Evolutionary conservation across 2,113 vertebrate species (phyloP).

Genomic region (Heterocephalus glaber): DNA sequence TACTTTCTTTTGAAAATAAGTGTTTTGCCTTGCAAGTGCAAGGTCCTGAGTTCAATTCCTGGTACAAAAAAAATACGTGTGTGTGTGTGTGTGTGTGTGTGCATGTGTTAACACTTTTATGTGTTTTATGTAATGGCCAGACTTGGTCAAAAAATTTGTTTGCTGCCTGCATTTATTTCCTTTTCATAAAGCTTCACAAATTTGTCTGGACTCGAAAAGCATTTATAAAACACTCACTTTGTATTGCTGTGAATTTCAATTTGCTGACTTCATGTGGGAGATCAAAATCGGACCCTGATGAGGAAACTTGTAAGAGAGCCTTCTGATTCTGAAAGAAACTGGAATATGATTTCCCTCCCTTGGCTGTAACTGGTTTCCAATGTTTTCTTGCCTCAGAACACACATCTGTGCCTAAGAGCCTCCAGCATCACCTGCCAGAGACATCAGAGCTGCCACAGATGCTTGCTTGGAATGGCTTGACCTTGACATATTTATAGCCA

Average conservation of each 20-base stretch:
- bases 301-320: constrained; percentile 46
- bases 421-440: constrained; percentile 46
- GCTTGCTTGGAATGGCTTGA: constrained; percentile 45
- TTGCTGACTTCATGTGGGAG: constrained; percentile 46
- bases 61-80: no score
- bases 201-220: constrained; percentile 69
- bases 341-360: neutral
- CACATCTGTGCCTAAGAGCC: neutral
- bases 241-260: constrained; percentile 69
- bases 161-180: constrained; percentile 41
- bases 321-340: constrained; percentile 42
- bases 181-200: constrained; percentile 60
- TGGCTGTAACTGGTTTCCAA: neutral
- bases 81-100: no score
- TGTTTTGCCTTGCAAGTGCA: no score
- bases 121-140: constrained; percentile 11
- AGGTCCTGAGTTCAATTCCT: no score
- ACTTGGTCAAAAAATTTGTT: constrained; percentile 48
- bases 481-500: constrained; percentile 60
- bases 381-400: constrained; percentile 9
- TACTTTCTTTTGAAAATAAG: neutral
- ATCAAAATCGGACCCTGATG: constrained; percentile 58
- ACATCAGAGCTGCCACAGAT: neutral
- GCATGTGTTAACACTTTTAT: neutral
- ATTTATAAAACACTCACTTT: constrained; percentile 74